Percentiles rank a stretch among this genome's conserved stretches.
These are phyloP conservation scores for Bradypodion ventrale DNA, from an alignment of 2,797 vertebrate genomes.

Conservation along the genomic window DNA sequence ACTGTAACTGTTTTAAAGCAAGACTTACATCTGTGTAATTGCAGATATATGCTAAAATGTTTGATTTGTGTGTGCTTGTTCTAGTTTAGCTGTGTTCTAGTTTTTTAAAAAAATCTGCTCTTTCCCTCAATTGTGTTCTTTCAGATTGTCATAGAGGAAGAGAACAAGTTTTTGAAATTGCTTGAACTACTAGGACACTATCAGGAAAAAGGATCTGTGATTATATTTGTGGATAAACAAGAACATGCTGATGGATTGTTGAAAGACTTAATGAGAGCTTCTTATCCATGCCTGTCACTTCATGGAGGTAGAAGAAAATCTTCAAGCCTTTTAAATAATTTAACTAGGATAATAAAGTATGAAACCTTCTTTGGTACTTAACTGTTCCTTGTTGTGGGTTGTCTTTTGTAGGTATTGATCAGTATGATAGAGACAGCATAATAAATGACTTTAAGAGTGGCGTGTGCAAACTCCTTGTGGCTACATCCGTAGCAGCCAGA, in stretches of 20 bases:
- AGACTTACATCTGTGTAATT: not conserved
- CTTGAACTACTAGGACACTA: conserved; percentile 96
- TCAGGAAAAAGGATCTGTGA: conserved; percentile 96
- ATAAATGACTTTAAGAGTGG: conserved; percentile 98
- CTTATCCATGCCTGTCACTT: conserved; percentile 97
- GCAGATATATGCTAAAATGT: not conserved
- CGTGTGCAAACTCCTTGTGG: conserved; percentile 93
- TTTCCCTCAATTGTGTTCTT: conserved; percentile 29
- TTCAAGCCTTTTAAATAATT: not conserved
- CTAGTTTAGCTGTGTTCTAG: not conserved
- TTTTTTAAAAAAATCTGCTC: not conserved
- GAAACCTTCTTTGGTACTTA: not conserved
- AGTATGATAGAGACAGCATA: conserved; percentile 97
- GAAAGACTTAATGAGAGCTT: conserved; percentile 98
- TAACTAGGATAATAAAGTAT: not conserved
- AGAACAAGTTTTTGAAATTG: conserved; percentile 96
- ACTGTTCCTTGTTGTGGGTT: conserved; percentile 7
- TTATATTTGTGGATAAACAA: conserved; percentile 99
- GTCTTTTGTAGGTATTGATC: conserved; percentile 89
- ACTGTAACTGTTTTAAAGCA: not conserved
- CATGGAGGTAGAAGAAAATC: conserved; percentile 87
- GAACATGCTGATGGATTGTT: conserved; percentile 93
- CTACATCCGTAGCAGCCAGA: conserved; percentile 94
- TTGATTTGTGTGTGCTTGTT: not conserved
- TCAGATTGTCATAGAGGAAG: conserved; percentile 96